These are phyloP conservation scores for Onychostoma macrolepis DNA, from an alignment of 2,113 vertebrate species.

Conservation along the genomic window DNA sequence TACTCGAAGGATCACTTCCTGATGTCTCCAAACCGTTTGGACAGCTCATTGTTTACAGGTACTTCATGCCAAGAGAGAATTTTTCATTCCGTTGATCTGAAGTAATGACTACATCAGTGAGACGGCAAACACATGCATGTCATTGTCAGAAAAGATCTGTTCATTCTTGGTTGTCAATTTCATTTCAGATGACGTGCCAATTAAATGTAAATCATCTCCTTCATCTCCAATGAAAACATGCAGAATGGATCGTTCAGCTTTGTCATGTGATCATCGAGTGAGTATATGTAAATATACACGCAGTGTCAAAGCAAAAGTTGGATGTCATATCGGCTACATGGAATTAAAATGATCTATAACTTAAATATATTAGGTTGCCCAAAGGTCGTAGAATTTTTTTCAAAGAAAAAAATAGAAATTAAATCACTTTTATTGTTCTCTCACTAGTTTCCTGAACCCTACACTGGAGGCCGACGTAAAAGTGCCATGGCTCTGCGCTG, in stretches of 20 bases:
- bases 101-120: background rate
- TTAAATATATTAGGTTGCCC: background rate
- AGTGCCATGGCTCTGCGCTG: conserved; percentile 79
- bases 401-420: background rate
- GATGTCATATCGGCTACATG: background rate
- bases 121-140: background rate
- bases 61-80: conserved; percentile 4
- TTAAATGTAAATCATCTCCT: conserved; percentile 79
- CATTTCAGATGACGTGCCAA: conserved; percentile 66
- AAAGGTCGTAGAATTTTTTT: background rate
- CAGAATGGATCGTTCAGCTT: conserved; percentile 76
- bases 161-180: conserved; percentile 12
- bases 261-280: conserved; percentile 79
- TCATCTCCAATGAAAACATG: conserved; percentile 80
- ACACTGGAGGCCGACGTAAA: conserved; percentile 71
- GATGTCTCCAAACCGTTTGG: conserved; percentile 66
- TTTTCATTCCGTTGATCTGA: background rate
- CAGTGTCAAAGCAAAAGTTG: background rate
- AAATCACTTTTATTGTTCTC: conserved; percentile 30
- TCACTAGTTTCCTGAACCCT: conserved; percentile 72
- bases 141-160: background rate
- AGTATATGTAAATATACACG: background rate
- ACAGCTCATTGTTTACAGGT: conserved; percentile 75
- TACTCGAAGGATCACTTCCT: conserved; percentile 70
- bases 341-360: background rate